Evolutionary conservation across 2,888 invertebrate genomes (phyloP).

Genomic region (Prenolepis imparis): DNA sequence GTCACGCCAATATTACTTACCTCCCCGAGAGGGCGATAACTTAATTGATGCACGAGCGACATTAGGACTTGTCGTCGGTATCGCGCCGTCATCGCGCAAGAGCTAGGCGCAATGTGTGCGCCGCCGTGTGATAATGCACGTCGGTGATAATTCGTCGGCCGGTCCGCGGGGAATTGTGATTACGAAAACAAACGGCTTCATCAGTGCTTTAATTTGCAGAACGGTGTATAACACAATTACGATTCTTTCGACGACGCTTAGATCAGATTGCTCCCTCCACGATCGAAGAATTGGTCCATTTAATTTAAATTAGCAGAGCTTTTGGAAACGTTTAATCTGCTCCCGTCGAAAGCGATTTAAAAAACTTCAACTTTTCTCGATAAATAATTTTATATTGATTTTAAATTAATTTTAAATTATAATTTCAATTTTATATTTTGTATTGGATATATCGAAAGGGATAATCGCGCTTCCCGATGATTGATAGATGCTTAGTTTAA

Average conservation of each 20-base stretch:
- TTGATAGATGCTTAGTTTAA: slow-evolving; percentile 15
- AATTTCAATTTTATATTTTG: too few species aligned
- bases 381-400: not conserved
- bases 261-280: not conserved
- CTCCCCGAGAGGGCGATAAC: slow-evolving; percentile 76
- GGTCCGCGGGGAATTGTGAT: not conserved
- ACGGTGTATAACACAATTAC: not conserved
- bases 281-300: not conserved
- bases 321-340: not conserved
- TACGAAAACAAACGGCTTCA: slow-evolving; percentile 4
- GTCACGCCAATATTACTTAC: slow-evolving; percentile 80
- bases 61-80: slow-evolving; percentile 70
- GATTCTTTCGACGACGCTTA: not conserved
- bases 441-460: not conserved
- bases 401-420: too few species aligned
- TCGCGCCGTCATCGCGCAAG: slow-evolving; percentile 53
- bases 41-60: slow-evolving; percentile 78
- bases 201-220: not conserved
- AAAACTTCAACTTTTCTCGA: not conserved
- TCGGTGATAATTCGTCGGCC: slow-evolving; percentile 37
- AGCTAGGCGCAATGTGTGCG: slow-evolving; percentile 18
- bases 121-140: slow-evolving; percentile 42
- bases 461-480: not conserved
- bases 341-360: too few species aligned
- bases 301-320: not conserved